A percentile compares a stretch with the other conserved stretches of the same genome.
Conservation (phyloP, 2,797 vertebrate genomes). For the Lutjanus campechanus region DNA sequence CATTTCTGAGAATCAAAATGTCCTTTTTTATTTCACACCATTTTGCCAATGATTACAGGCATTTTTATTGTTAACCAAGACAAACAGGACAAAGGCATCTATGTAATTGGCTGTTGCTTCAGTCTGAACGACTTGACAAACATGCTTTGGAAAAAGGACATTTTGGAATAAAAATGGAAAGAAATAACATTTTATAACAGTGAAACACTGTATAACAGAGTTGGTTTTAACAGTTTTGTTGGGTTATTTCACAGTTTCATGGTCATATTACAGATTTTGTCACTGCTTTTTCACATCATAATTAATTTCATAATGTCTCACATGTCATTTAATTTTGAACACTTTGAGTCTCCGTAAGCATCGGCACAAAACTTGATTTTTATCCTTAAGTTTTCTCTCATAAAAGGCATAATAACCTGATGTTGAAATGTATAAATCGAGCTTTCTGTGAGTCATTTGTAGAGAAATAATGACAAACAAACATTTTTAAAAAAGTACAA, state of each 20-base stretch:
- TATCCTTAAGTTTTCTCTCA: background rate
- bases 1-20: background rate
- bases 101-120: background rate
- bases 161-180: background rate
- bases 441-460: background rate
- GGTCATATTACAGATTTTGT: background rate
- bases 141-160: background rate
- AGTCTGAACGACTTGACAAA: background rate
- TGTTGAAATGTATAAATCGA: background rate
- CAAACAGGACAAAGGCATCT: background rate
- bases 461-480: background rate
- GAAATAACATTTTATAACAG: too few species aligned
- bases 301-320: background rate
- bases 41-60: background rate
- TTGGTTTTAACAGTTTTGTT: background rate
- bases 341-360: background rate
- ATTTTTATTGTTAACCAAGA: background rate
- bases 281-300: background rate
- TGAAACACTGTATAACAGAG: background rate
- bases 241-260: background rate
- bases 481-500: background rate
- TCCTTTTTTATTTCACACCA: background rate
- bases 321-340: background rate
- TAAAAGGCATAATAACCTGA: background rate
- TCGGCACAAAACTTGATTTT: background rate